Evolutionary conservation across 1,140 invertebrate species (phyloP).

Genomic region (Pachypsylla venusta): DNA sequence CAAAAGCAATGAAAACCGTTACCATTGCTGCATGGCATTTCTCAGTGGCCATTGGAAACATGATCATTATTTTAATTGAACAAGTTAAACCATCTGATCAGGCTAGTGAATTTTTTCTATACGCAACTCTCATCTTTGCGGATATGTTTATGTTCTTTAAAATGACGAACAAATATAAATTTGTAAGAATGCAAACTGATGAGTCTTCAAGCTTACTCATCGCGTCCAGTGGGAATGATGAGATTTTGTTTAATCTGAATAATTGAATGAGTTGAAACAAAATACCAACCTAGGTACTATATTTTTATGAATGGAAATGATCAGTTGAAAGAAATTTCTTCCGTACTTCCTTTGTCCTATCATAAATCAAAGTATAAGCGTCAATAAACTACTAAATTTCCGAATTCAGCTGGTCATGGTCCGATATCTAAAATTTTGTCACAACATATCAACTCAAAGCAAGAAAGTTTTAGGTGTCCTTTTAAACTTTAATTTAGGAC

Average conservation of each 20-base stretch:
- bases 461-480: too few relatives aligned
- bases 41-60: slow-evolving; percentile 33
- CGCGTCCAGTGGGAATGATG: not conserved
- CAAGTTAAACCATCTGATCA: not conserved
- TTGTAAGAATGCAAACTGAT: slow-evolving; percentile 28
- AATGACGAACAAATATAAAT: slow-evolving; percentile 57
- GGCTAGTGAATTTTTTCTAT: slow-evolving; percentile 63
- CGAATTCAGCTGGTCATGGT: too few relatives aligned
- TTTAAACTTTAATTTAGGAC: too few relatives aligned
- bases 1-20: slow-evolving; percentile 28
- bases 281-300: too few relatives aligned
- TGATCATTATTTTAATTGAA: slow-evolving; percentile 31
- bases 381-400: too few relatives aligned
- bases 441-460: too few relatives aligned
- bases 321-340: too few relatives aligned
- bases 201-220: not conserved
- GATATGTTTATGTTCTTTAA: slow-evolving; percentile 67
- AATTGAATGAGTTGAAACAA: too few relatives aligned
- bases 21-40: slow-evolving; percentile 34
- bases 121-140: slow-evolving; percentile 65
- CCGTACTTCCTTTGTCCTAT: too few relatives aligned
- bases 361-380: too few relatives aligned
- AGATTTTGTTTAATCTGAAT: not conserved
- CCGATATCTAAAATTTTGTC: too few relatives aligned
- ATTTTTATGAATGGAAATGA: too few relatives aligned